Evolutionary conservation across 1,140 invertebrate genomes (phyloP), one percentile per base, ranked within the genome.

Genomic region (Penaeus chinensis): DNA sequence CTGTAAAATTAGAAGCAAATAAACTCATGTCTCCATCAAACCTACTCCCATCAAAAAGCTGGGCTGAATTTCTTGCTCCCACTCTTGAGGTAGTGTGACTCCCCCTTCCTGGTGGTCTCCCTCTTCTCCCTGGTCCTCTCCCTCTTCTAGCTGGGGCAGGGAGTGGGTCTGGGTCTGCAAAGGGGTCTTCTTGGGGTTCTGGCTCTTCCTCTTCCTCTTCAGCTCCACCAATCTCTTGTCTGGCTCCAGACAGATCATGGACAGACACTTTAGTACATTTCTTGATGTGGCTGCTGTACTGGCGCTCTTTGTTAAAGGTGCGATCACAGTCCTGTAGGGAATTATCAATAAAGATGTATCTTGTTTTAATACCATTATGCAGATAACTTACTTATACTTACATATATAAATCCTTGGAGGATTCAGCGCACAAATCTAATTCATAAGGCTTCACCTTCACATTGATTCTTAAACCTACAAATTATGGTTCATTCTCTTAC

Each of bases 211-310:
- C 88, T n/a, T 82, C 80, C 32, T 89, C 88, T 24, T 89, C 83
- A 37, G 63, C 77, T 16, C 85, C 89, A 18, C 82, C 87, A 47
- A 77, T 54, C 65, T 84, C 78, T 22, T 76, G 62, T n/a, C 80
- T 80, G 37, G 84, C 77, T 18, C 78, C 79, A 42, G 89, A 77
- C 65, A 90, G 66, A 82, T 90, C 89, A 62, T 90, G 89, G 24
- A 90, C 89, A 16, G 89, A 90, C 27, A 88, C 69, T 47, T 90
- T 87, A 61, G 89, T 90, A 71, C 89, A 90, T 5, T 82, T 69
- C 60, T 88, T 88, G 66, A 90, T 85, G 79, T 90, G 89, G 71
- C 89, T 90, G 65, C 62, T 78, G 78, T 90, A 90, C 69, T 90
- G 89, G 20, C 89, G 85, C 37, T 90, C 86, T 37, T 90, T 90